Base-by-base conservation (phyloP, 2,113 vertebrate genomes). In the Oryzias celebensis region DNA sequence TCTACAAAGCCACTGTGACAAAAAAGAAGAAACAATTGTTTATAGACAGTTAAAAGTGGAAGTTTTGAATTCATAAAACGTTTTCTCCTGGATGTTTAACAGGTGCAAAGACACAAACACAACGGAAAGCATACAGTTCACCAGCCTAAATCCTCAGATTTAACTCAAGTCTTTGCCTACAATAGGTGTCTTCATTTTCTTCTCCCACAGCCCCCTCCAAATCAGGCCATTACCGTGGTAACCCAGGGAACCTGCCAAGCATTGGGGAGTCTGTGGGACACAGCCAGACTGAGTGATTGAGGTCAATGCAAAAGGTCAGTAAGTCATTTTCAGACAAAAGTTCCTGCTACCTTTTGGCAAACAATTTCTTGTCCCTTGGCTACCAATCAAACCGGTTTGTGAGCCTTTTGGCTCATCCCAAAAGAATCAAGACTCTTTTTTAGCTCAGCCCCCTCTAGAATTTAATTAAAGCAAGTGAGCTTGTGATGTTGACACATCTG, bases 291-390 rank as follows among this genome's bases (percentile, higher is more conserved):
- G 6, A 74, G 58, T 74, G 81, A 87, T 82, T 87, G 83, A 81
- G 86, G 83, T 88, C 85, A 85, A 57, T 73, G 62, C 50, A 56
- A 71, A 65, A 81, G 88, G 85, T 90, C 84, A 71, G 56, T 44
- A 16, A 47, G 75, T 57, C 73, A 57, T 84, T 84, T 85, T 85
- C 66, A 64, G 62, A 80, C 64, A 69, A 84, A 75, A 85, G 84
- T 82, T 78, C 74, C 53, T 13, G 44, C 69, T 81, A 85, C 78
- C 83, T 75, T 54, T 71, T 82, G 73, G 75, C 73, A 78, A 83
- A 82, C 84, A 75, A 66, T 82, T 78, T 79, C 44, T 51, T 3
- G 18, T 87, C 85, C 84, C 84, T 63, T 45, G 77, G 85, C 76
- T 75, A 74, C 77, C 84, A 87, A 83, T 88, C 83, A 82, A 42